These are phyloP conservation scores for Drosophila sp. DNA, from an alignment of 1,140 invertebrate genomes.

Conservation along the genomic window DNA sequence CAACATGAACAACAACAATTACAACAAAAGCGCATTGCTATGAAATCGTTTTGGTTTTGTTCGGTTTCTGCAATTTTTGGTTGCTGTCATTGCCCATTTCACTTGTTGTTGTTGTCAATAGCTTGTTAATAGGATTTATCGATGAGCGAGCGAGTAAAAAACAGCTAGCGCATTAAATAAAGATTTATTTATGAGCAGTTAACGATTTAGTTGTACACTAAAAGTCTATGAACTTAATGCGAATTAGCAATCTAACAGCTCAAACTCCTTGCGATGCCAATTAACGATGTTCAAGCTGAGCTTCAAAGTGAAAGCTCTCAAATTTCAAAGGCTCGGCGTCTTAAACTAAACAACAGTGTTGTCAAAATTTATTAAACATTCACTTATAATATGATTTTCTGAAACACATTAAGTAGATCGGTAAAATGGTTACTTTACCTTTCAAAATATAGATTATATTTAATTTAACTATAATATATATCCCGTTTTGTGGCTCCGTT, in stretches of 20 bases:
- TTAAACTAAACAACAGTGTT: no score
- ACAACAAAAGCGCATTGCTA: conserved; percentile 54
- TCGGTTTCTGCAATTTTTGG: conserved; percentile 18
- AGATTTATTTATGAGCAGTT: not conserved
- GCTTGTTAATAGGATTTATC: conserved; percentile 21
- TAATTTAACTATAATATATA: no score
- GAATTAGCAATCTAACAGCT: not conserved
- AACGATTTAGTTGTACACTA: not conserved
- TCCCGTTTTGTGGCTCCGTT: no score
- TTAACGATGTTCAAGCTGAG: not conserved
- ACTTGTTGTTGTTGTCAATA: conserved; percentile 20
- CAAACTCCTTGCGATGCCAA: not conserved
- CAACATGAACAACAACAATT: conserved; percentile 43
- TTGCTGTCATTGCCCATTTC: not conserved
- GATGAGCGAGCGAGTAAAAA: conserved; percentile 6
- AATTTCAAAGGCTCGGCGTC: not conserved
- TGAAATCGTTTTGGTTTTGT: conserved; percentile 44
- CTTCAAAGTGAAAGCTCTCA: not conserved
- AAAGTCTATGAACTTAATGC: not conserved
- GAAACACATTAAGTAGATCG: no score
- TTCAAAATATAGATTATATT: no score
- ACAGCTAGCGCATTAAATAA: not conserved
- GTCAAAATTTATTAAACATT: no score
- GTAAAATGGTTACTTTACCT: no score
- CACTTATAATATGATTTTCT: no score